Percentiles rank a stretch among this genome's conserved stretches.
These are phyloP conservation scores for Vimba vimba DNA, from an alignment of 2,113 vertebrate genomes.

Conservation along the genomic window DNA sequence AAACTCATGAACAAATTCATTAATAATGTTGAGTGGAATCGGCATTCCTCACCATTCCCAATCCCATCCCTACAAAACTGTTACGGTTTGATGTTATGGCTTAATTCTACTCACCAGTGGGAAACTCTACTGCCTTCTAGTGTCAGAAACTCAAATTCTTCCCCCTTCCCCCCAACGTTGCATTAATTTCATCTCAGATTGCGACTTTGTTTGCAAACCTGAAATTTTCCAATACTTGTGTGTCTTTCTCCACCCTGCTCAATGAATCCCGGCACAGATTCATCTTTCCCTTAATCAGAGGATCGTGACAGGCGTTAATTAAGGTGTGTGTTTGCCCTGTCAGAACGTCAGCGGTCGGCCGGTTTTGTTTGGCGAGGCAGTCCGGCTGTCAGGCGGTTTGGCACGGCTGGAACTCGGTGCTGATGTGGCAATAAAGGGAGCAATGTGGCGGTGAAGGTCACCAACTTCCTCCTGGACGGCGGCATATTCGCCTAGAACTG, in stretches of 20 bases:
- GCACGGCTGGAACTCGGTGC: slow-evolving; percentile 47
- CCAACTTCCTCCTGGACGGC: slow-evolving; percentile 39
- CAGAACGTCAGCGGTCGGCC: slow-evolving; percentile 72
- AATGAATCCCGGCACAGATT: slow-evolving; percentile 32
- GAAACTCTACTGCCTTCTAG: not conserved
- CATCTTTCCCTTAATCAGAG: slow-evolving; percentile 46
- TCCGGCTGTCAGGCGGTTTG: slow-evolving; percentile 68
- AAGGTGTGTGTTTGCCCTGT: slow-evolving; percentile 75
- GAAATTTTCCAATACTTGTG: slow-evolving; percentile 12
- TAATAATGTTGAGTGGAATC: not conserved
- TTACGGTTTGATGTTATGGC: not conserved
- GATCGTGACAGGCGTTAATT: slow-evolving; percentile 57
- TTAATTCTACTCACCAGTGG: slow-evolving; percentile 1
- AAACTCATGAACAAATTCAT: not conserved
- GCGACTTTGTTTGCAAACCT: slow-evolving; percentile 35
- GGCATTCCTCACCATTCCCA: not conserved
- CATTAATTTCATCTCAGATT: slow-evolving; percentile 14
- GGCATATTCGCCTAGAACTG: not conserved
- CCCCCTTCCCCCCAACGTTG: not conserved
- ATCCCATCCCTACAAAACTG: not conserved
- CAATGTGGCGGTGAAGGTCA: slow-evolving; percentile 73
- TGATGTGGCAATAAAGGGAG: slow-evolving; percentile 58
- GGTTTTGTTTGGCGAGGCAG: slow-evolving; percentile 78
- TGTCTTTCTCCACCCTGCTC: slow-evolving; percentile 12
- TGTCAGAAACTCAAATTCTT: not conserved